These are phyloP conservation scores for Lasioglossum leucozonium DNA, from an alignment of 2,888 invertebrate genomes.

Conservation along the genomic window DNA sequence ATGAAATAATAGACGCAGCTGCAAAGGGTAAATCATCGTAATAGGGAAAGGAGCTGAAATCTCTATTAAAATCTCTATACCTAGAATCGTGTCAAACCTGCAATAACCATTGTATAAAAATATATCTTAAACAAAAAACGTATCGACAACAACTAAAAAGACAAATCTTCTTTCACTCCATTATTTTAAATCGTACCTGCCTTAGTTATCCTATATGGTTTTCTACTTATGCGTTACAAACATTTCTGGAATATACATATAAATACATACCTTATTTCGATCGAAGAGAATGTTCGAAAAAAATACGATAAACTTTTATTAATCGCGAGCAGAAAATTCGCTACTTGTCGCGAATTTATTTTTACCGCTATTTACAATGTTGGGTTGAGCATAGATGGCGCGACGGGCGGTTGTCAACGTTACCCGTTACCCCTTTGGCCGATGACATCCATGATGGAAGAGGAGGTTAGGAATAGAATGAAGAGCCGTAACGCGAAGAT, in stretches of 20 bases:
- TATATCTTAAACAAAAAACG: not conserved
- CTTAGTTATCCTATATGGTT: not conserved
- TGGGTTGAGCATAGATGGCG: conserved; percentile 31
- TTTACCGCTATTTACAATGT: conserved; percentile 13
- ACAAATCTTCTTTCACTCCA: not conserved
- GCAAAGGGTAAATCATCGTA: not conserved
- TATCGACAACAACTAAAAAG: not conserved
- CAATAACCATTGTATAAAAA: not conserved
- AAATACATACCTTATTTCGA: no score
- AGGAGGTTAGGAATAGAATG: conserved; percentile 54
- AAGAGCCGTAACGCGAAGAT: conserved; percentile 52
- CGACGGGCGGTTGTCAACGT: not conserved
- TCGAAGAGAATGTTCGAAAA: no score
- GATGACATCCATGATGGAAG: conserved; percentile 11
- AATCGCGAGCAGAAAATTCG: not conserved
- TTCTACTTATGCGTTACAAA: not conserved
- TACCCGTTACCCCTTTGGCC: conserved; percentile 23
- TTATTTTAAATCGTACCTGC: not conserved
- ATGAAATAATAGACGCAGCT: not conserved
- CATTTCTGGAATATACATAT: no score
- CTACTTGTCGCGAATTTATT: not conserved
- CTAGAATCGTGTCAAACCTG: not conserved
- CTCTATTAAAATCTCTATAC: not conserved
- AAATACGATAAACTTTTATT: no score
- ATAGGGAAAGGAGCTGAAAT: not conserved